Conservation (phyloP, 2,113 vertebrate species). For the Falco punctatus region DNA sequence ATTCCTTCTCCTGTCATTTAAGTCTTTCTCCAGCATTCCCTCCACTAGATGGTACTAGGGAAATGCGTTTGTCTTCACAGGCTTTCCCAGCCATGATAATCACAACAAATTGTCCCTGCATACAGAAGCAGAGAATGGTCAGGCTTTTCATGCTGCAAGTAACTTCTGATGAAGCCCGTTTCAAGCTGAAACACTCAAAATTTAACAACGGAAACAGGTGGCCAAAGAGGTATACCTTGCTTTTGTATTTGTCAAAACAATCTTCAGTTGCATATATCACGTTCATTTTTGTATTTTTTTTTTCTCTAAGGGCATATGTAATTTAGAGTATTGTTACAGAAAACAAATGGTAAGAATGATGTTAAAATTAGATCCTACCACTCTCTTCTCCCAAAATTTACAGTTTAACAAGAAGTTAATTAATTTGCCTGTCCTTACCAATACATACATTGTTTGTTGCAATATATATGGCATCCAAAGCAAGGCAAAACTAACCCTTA, state of each 20-base stretch:
- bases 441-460: background rate
- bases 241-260: background rate
- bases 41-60: conserved; percentile 65
- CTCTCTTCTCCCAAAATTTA: background rate
- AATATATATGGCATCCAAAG: background rate
- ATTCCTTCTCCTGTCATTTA: background rate
- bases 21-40: background rate
- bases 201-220: background rate
- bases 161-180: background rate
- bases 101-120: background rate
- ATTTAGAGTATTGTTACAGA: background rate
- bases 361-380: background rate
- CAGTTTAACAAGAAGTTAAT: background rate
- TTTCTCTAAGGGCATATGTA: background rate
- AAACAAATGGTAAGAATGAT: background rate
- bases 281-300: background rate
- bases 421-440: background rate
- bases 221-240: background rate
- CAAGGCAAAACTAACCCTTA: background rate
- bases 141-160: background rate
- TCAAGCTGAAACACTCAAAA: background rate
- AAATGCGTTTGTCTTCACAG: background rate
- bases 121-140: background rate
- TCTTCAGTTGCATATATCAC: background rate
- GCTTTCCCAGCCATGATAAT: background rate